Base-by-base conservation (phyloP, 2,797 vertebrate genomes). In the Oophaga sylvatica region DNA sequence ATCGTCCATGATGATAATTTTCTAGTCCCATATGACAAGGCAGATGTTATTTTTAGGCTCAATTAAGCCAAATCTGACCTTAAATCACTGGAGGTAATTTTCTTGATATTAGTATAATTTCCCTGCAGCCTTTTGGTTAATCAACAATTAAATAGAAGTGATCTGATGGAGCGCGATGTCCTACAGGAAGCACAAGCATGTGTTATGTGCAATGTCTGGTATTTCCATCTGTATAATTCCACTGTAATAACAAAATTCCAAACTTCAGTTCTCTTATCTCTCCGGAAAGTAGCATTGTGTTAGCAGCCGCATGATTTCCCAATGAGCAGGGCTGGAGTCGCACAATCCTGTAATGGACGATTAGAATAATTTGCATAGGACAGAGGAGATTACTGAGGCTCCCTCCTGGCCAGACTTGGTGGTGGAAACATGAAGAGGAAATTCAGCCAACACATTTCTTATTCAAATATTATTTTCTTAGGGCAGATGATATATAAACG, bases 131-230 rank as follows among this genome's bases (percentile, higher is more conserved):
- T 53, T 76, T 41, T 65, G 81, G 62, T 77, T 78, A 77, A 87
- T 57, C 31, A 53, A 73, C 59, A 68, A 80, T 71, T 31, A 83
- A 70, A 60, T 84, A 8, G 45, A 26, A n/a, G 22, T 80, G 17
- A 67, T 78, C 62, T 68, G 87, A 35, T 79, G 53, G 16, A 45
- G 56, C 56, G 29, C 26, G 31, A 79, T 60, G 22, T 80, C 71
- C 48, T 68, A 62, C 65, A 79, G 87, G 87, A 87, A 87, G 29
- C 48, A 59, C 48, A 80, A 19, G 86, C 59, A 84, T 53, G 57
- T 79, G 73, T 68, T 87, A 29, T 83, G n/a, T 83, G 71, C 62
- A 70, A 62, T 78, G 73, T 82, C 80, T 57, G 31, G 22, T 48
- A 31, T 57, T 70, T 79, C 75, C 75, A n/a, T 65, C 75, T 84